These are phyloP conservation scores for Spialia ferax DNA, from an alignment of 2,888 invertebrate genomes.

Conservation along the genomic window DNA sequence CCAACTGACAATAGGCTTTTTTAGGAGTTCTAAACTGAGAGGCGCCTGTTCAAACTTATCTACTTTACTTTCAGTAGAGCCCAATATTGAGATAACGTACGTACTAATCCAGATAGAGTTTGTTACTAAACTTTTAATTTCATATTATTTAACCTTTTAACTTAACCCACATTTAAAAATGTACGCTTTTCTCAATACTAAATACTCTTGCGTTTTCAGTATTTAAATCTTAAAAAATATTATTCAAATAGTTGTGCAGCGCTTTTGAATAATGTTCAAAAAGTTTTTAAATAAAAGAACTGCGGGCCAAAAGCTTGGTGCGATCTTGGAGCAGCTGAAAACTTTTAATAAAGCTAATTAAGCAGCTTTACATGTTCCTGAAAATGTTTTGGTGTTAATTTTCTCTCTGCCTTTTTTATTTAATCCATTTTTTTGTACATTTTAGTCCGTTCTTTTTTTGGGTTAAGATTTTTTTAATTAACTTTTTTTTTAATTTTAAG, in stretches of 20 bases:
- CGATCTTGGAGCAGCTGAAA: conserved; percentile 9
- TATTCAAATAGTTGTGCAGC: not conserved
- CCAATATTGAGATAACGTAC: too few species aligned
- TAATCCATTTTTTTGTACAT: not conserved
- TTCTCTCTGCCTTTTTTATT: not conserved
- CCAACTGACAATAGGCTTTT: not conserved
- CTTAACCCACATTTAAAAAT: too few species aligned
- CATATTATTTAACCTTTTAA: too few species aligned
- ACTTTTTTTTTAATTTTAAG: too few species aligned
- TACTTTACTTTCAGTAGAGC: too few species aligned
- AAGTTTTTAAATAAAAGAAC: conserved; percentile 9
- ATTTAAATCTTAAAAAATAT: conserved; percentile 13
- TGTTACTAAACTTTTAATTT: too few species aligned
- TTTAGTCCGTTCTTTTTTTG: too few species aligned
- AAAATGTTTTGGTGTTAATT: conserved; percentile 12
- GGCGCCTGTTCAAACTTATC: too few species aligned
- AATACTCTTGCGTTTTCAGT: not conserved
- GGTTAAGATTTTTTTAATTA: too few species aligned
- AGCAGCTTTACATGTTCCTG: conserved; percentile 12
- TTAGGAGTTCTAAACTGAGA: too few species aligned
- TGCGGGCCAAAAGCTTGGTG: conserved; percentile 1
- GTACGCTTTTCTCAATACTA: not conserved
- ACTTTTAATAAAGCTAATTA: conserved; percentile 19
- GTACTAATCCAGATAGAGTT: too few species aligned
- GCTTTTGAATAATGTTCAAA: conserved; percentile 6